Conservation (phyloP, 2,888 invertebrate species). For the Xiphydria camelus region DNA sequence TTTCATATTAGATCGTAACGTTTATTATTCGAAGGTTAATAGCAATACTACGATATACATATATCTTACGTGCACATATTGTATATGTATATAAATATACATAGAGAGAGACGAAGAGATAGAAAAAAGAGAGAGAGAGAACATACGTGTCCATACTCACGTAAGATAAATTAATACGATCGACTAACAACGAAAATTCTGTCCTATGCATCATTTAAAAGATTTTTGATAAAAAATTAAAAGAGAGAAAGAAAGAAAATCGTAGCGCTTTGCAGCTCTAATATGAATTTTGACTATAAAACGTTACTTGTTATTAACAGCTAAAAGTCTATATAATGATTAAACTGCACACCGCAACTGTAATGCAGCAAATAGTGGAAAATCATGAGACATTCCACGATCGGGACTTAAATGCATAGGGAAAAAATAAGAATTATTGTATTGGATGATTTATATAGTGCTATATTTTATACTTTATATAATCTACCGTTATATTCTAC, state of each 20-base stretch:
- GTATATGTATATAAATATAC: slow-evolving; percentile 7
- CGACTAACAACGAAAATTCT: slow-evolving; percentile 51
- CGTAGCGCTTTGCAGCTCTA: slow-evolving; percentile 36
- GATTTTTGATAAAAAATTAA: slow-evolving; percentile 4
- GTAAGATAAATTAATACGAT: slow-evolving; percentile 22
- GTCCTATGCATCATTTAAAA: slow-evolving; percentile 39
- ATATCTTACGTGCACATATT: not conserved
- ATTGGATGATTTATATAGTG: slow-evolving; percentile 50
- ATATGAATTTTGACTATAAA: slow-evolving; percentile 47
- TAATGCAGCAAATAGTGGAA: slow-evolving; percentile 51
- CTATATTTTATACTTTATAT: slow-evolving; percentile 55
- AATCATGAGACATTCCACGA: slow-evolving; percentile 56
- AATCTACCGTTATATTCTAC: slow-evolving; percentile 47
- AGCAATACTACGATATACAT: slow-evolving; percentile 31
- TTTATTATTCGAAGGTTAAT: slow-evolving; percentile 24
- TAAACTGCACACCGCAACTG: slow-evolving; percentile 39
- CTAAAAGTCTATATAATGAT: slow-evolving; percentile 46
- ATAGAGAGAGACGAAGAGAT: slow-evolving; percentile 9
- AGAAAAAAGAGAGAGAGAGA: slow-evolving; percentile 11
- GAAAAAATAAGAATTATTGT: slow-evolving; percentile 42
- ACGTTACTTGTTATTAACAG: slow-evolving; percentile 49
- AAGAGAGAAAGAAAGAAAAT: not conserved
- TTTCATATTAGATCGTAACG: slow-evolving; percentile 47
- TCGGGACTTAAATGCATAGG: slow-evolving; percentile 55
- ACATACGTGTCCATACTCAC: slow-evolving; percentile 1